phyloP scores from a whole-genome alignment of 2,888 invertebrate genomes.

The Orthonevra nobilis region DNA sequence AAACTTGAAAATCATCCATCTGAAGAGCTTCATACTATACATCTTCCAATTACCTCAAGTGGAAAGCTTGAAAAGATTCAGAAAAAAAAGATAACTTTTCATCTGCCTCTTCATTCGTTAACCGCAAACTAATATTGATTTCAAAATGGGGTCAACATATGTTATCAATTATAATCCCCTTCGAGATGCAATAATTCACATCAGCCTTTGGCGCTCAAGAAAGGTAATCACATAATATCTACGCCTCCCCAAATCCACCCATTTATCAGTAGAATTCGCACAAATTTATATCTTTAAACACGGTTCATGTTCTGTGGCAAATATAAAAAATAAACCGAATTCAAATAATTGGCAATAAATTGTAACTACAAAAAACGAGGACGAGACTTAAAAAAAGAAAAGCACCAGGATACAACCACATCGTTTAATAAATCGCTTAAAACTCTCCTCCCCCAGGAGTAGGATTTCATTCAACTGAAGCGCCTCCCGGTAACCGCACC shows the following conservation, averaged over 20 bases:
- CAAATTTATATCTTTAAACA: constrained; percentile 38
- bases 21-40: not conserved
- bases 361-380: constrained; percentile 7
- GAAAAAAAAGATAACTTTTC: constrained; percentile 41
- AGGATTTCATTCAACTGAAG: not conserved
- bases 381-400: constrained; percentile 15
- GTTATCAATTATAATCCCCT: constrained; percentile 46
- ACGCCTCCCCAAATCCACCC: too few relatives aligned
- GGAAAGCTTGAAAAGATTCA: too few relatives aligned
- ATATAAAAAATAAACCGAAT: not conserved
- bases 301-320: not conserved
- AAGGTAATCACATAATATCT: constrained; percentile 12
- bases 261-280: not conserved
- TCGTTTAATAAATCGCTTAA: constrained; percentile 67
- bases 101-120: constrained; percentile 12
- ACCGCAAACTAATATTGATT: constrained; percentile 34
- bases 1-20: not conserved
- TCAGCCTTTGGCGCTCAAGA: not conserved
- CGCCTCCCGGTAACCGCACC: not conserved
- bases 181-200: constrained; percentile 10
- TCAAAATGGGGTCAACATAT: constrained; percentile 48
- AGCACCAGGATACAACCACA: constrained; percentile 22
- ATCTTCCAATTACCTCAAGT: constrained; percentile 29
- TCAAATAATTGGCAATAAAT: constrained; percentile 63
- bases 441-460: constrained; percentile 33